Evolutionary conservation across 2,888 invertebrate species (phyloP), one percentile per base, ranked within the genome.

Genomic region (Pelosia muscerda): DNA sequence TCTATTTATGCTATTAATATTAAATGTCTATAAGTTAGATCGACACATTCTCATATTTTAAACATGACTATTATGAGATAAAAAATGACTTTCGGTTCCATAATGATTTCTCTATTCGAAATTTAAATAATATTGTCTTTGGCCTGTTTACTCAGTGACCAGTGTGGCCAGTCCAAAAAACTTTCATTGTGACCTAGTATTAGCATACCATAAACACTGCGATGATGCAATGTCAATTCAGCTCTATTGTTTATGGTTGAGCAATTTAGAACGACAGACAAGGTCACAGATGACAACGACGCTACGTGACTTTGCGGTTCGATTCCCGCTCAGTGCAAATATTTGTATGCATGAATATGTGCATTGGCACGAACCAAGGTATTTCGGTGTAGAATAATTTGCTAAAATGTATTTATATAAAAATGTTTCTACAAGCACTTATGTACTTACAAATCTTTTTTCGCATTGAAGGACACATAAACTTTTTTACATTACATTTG

Each of bases 241-340:
- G 23, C 15, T 55, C 25, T 25, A 25, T 55, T 55, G 55, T 55
- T 55, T 55, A 55, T 55, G 55, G 23, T 55, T 55, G 25, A 55
- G 25, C 55, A 55, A 55, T 25, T 55, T 25, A 15, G 25, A 19
- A 49, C 49, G n/a, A 49, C 49, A 1, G n/a, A n/a, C n/a, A 49
- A 49, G 49, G 49, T 49, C n/a, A 49, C 8, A 19, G 19, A 19
- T 19, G 19, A 6, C n/a, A 49, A 19, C 6, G 19, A 42, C 19
- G 19, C 49, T 49, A n/a, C 15, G 42, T 6, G 19, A 19, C n/a
- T 19, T n/a, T 8, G 49, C n/a, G 49, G 49, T 49, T 49, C 49
- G 49, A 49, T 49, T 49, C 49, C 49, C 49, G 49, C n/a, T 49
- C 9, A n/a, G n/a, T 49, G 49, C 49, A 49, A 49, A 49, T 19